Base-by-base conservation (phyloP, 2,797 vertebrate species). In the Clarias pachynema region DNA sequence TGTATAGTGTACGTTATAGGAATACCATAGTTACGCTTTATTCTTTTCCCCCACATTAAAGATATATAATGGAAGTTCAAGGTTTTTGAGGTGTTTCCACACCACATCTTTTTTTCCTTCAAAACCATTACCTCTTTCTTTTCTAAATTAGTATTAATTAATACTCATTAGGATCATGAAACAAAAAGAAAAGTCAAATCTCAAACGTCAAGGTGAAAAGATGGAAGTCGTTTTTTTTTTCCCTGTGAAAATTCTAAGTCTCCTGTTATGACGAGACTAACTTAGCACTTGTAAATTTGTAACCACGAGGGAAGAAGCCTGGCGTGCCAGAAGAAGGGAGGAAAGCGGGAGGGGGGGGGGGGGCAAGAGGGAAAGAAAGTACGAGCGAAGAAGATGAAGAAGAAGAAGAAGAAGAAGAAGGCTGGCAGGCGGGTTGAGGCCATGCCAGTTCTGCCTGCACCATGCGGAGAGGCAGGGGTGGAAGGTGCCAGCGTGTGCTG, bases 381-480 rank as follows among this genome's bases (percentile, higher is more conserved):
- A 60, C 81, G 87, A 84, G 82, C 34, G 40, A 66, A 31, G 34
- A 59, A 26, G 66, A 60, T 24, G 34, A 49, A 72, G 63, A 93
- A 92, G 94, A 92, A 78, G 92, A 31, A 70, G 80, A 77, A 65
- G 81, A 83, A 78, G 65, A 81, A 95, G 93, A 94, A 95, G 94
- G 93, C 94, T 96, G 95, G 95, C 95, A 95, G 93, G 91, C 93
- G 90, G 91, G 92, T 94, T 95, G 94, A 95, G 95, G 94, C 94
- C 93, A 94, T 93, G 95, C 95, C 95, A 96, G 95, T 93, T 93
- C 92, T 94, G 95, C 94, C 94, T 92, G 94, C 91, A 90, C 95
- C 94, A 95, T 93, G 94, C 94, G 92, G 94, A 92, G 94, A 95
- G 95, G 95, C 94, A 94, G 94, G 91, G 91, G 93, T 83, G 91